Base-by-base conservation (phyloP, 2,797 vertebrate genomes). In the Meda fulgida region DNA sequence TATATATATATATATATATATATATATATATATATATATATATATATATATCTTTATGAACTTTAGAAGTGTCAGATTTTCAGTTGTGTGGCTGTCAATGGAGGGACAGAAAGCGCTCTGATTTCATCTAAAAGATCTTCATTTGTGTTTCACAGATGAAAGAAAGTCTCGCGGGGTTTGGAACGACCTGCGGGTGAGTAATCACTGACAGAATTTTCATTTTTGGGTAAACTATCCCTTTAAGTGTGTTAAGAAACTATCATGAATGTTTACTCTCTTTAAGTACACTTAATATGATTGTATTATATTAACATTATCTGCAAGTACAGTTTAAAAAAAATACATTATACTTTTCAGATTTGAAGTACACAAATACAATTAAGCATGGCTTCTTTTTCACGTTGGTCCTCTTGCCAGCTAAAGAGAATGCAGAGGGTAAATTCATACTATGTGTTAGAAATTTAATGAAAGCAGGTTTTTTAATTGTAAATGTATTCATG, bases 401-500 rank as follows among this genome's bases (percentile, higher is more conserved):
- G 21, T 51, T 19, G 18, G 9, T 53, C 11, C 1, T 51, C 46
- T 53, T 75, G 26, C 29, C 46, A 58, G 21, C 13, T 77, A n/a
- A 58, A 58, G 46, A 38, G 51, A 38, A 8, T 26, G 13, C 51
- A 76, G 48, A 76, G 48, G 72, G 11, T 3, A 38, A 4, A 58
- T 77, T 77, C 51, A 2, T 38, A 36, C 48, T 36, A 29, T 63
- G 48, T 16, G 31, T 21, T 36, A 36, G 31, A 53, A 53, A 11
- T 53, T 34, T 23, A 58, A 18, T 77, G 4, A 36, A 58, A 38
- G 34, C 34, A 38, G 13, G 21, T 18, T 58, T 76, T 77, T 21
- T 77, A 38, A 58, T 77, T 77, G 73, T 58, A 38, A 58, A 77
- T n/a, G 2, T 38, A 58, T 77, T 77, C 73, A 77, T 38, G 51